phyloP scores from a whole-genome alignment of 2,888 invertebrate species.

The Stegophylla sp. region DNA sequence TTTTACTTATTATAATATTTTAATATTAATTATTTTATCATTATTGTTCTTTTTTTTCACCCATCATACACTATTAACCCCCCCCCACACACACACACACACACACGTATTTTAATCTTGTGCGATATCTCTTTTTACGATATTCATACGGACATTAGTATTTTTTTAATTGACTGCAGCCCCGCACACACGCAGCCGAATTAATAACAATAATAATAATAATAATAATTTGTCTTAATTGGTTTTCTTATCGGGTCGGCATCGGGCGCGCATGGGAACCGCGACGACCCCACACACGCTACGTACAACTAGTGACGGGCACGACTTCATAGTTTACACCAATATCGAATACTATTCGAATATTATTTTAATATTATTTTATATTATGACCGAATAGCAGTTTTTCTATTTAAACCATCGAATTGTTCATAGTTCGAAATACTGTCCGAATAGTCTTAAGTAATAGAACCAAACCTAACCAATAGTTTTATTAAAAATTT shows the following conservation, averaged over 20 bases:
- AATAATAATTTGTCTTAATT: slow-evolving; percentile 30
- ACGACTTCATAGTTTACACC: no score
- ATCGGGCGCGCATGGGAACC: neutral
- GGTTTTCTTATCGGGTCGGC: slow-evolving; percentile 5
- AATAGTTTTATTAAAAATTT: no score
- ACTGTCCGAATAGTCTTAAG: no score
- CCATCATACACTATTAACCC: neutral
- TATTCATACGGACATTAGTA: neutral
- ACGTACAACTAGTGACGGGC: neutral
- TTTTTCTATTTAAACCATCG: no score
- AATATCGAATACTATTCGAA: no score
- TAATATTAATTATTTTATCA: neutral
- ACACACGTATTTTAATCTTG: neutral
- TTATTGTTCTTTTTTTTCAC: no score
- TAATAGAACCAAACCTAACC: no score
- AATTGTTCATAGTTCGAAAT: no score
- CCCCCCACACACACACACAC: neutral
- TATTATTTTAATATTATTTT: no score
- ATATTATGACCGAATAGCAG: no score
- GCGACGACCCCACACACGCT: neutral
- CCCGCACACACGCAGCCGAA: neutral
- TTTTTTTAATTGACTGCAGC: slow-evolving; percentile 5
- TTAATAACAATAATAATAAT: slow-evolving; percentile 16
- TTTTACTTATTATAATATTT: neutral
- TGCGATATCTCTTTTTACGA: neutral